Percentiles rank a stretch among this genome's conserved stretches.
phyloP scores from a whole-genome alignment of 2,888 invertebrate genomes.

The Idaea dimidiata region DNA sequence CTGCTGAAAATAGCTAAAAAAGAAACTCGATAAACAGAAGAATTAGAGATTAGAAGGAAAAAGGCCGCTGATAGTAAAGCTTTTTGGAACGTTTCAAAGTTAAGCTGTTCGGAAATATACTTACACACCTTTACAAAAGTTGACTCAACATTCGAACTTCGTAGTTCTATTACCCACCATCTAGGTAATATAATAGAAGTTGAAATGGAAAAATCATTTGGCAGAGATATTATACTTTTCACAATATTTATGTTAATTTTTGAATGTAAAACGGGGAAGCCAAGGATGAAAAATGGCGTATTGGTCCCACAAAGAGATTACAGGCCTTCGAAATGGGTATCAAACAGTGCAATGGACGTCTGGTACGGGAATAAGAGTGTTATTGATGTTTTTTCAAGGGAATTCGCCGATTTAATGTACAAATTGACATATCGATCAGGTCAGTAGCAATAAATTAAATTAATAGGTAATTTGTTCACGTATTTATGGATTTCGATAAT shows the following conservation, averaged over 20 bases:
- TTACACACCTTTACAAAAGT: too few relatives aligned
- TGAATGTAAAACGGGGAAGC: slow-evolving; percentile 32
- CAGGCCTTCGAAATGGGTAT: slow-evolving; percentile 53
- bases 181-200: not conserved
- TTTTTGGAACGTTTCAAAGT: too few relatives aligned
- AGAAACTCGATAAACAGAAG: not conserved
- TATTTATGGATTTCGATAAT: not conserved
- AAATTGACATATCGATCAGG: slow-evolving; percentile 48
- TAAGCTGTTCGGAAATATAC: too few relatives aligned
- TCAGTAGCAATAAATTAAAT: slow-evolving; percentile 26
- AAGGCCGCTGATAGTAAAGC: too few relatives aligned
- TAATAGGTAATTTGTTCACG: not conserved
- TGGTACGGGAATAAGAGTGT: slow-evolving; percentile 62
- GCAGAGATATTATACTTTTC: not conserved
- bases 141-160: too few relatives aligned
- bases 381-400: slow-evolving; percentile 52
- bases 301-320: slow-evolving; percentile 38
- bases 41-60: too few relatives aligned
- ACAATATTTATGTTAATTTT: slow-evolving; percentile 17
- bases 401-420: slow-evolving; percentile 48
- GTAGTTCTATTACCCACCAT: too few relatives aligned
- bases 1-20: not conserved
- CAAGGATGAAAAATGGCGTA: slow-evolving; percentile 23
- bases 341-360: slow-evolving; percentile 59
- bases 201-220: not conserved